Evolutionary conservation across 2,113 vertebrate species (phyloP).

Genomic region (Rhynchomys soricoides): DNA sequence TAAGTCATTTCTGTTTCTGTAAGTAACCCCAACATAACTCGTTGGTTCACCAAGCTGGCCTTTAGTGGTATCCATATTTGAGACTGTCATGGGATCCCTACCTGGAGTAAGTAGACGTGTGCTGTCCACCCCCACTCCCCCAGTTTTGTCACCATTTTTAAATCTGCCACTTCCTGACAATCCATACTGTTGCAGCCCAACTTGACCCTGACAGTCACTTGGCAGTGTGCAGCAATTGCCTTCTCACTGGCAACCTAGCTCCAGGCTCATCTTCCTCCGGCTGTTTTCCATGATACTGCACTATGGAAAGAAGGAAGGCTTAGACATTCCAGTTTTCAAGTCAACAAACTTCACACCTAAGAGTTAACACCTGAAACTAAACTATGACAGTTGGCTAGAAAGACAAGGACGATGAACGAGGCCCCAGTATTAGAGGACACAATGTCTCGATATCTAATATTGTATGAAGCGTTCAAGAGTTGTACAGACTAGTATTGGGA

Average conservation of each 20-base stretch:
- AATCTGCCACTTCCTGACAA: background rate
- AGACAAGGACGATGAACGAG: background rate
- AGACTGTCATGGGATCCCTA: background rate
- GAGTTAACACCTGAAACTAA: constrained; percentile 4
- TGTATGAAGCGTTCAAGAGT: background rate
- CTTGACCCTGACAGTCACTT: background rate
- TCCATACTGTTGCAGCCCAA: background rate
- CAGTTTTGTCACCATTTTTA: background rate
- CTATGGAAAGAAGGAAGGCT: background rate
- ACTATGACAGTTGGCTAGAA: background rate
- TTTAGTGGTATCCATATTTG: background rate
- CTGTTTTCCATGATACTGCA: background rate
- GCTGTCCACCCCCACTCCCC: background rate
- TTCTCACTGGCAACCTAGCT: background rate
- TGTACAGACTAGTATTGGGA: background rate
- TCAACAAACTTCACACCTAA: constrained; percentile 12
- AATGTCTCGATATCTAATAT: background rate
- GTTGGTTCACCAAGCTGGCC: background rate
- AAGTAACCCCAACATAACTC: background rate
- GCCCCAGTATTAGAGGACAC: background rate
- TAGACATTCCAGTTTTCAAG: background rate
- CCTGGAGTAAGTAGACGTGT: background rate
- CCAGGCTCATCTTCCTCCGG: background rate
- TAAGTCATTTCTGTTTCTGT: background rate
- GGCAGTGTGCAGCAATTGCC: background rate